Conservation (phyloP, 1,140 invertebrate species). For the Zaprionus tsacasi region DNA sequence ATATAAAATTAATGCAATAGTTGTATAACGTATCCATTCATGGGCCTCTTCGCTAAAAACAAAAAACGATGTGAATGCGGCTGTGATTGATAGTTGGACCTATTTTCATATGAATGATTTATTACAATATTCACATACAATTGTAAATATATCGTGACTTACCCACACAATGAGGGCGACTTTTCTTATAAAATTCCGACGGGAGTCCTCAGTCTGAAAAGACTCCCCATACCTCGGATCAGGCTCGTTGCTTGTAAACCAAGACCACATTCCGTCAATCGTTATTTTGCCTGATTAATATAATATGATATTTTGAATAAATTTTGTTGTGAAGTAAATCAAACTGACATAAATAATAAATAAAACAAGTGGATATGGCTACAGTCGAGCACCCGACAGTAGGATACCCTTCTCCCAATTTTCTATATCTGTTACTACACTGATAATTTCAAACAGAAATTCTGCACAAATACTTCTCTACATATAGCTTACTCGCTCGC, state of each 20-base stretch:
- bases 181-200: neutral
- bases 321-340: neutral
- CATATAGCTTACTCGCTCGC: too few relatives aligned
- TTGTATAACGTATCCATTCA: neutral
- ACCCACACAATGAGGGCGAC: neutral
- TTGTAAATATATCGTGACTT: neutral
- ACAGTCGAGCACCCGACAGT: too few relatives aligned
- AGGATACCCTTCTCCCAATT: too few relatives aligned
- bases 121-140: neutral
- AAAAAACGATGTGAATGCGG: neutral
- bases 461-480: too few relatives aligned
- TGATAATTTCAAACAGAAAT: too few relatives aligned
- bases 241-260: neutral
- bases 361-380: too few relatives aligned
- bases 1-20: neutral
- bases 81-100: neutral
- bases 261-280: neutral
- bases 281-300: neutral
- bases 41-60: neutral
- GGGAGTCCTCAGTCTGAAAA: neutral
- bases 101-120: neutral
- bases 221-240: neutral
- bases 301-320: neutral
- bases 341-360: too few relatives aligned
- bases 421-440: too few relatives aligned